A percentile compares a stretch with the other conserved stretches of the same genome.
These are phyloP conservation scores for Cotesia congregata DNA, from an alignment of 2,888 invertebrate genomes.

Conservation along the genomic window DNA sequence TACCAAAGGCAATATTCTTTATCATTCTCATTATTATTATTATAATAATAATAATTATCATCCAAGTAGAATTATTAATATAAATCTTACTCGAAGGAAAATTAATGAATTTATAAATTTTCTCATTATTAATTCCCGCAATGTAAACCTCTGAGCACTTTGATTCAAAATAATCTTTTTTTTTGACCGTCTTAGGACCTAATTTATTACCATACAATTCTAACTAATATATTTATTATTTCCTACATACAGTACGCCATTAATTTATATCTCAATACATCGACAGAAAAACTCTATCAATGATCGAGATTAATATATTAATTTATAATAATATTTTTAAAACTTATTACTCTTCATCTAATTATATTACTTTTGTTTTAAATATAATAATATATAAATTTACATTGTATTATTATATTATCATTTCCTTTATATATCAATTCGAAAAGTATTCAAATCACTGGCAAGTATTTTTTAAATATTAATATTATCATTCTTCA, in stretches of 20 bases:
- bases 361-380: background rate
- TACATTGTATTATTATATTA: conserved; percentile 22
- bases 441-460: conserved; percentile 63
- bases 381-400: conserved; percentile 37
- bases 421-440: conserved; percentile 45
- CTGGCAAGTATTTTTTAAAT: conserved; percentile 62
- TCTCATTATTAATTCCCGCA: conserved; percentile 17
- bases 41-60: background rate
- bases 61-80: no score
- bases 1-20: conserved; percentile 9
- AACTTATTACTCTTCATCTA: background rate
- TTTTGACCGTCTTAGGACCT: conserved; percentile 56
- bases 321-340: conserved; percentile 8
- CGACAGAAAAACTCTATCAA: conserved; percentile 1
- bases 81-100: conserved; percentile 14
- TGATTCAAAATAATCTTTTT: conserved; percentile 26
- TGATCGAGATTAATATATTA: background rate
- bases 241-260: conserved; percentile 43
- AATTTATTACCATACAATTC: conserved; percentile 59
- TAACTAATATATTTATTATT: conserved; percentile 43
- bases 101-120: conserved; percentile 2
- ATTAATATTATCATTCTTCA: conserved; percentile 30
- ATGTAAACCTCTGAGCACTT: conserved; percentile 39
- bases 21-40: conserved; percentile 2
- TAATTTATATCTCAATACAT: conserved; percentile 27